Conservation (phyloP, 2,113 vertebrate species). For the Syngnathus scovelli region DNA sequence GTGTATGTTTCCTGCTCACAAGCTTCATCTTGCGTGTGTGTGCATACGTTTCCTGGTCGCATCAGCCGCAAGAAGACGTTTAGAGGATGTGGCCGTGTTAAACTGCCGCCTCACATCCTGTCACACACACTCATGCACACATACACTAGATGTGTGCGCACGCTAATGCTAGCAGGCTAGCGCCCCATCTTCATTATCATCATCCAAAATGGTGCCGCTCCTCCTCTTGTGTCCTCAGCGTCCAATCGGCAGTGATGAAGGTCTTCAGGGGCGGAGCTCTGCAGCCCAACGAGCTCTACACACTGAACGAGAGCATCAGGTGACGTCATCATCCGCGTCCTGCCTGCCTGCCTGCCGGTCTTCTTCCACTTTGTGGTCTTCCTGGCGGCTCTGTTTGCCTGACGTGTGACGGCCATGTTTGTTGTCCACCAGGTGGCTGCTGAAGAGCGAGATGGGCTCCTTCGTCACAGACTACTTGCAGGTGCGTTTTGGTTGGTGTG, state of each 20-base stretch:
- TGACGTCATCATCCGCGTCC: constrained; percentile 35
- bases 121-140: not conserved
- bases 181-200: not conserved
- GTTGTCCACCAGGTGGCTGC: constrained; percentile 73
- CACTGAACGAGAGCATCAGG: constrained; percentile 92
- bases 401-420: not conserved
- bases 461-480: constrained; percentile 96
- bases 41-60: constrained; percentile 9
- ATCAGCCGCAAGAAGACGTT: constrained; percentile 48
- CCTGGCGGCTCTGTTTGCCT: constrained; percentile 83
- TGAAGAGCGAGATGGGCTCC: constrained; percentile 91
- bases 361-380: not conserved
- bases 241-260: constrained; percentile 91
- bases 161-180: too few relatives aligned
- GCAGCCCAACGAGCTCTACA: constrained; percentile 84
- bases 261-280: constrained; percentile 88
- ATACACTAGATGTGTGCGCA: too few relatives aligned
- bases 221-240: constrained; percentile 62
- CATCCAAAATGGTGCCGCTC: not conserved
- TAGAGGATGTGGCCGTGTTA: constrained; percentile 35
- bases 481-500: constrained; percentile 60
- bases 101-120: constrained; percentile 36
- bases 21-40: not conserved
- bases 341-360: too few relatives aligned
- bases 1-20: too few relatives aligned